Evolutionary conservation across 2,113 vertebrate genomes (phyloP).

Genomic region (Rhea americana): DNA sequence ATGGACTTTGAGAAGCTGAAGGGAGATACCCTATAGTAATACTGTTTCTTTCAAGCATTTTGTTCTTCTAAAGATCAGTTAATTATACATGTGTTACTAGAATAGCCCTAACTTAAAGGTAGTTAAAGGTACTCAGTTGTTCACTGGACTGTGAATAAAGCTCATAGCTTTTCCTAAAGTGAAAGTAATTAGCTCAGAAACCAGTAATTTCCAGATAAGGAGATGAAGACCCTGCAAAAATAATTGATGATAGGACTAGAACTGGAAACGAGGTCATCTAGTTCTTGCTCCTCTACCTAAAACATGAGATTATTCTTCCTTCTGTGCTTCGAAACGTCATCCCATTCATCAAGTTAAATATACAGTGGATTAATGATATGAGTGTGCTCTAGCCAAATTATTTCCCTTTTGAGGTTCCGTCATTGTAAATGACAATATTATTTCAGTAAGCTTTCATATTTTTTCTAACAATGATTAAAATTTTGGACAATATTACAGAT

Average conservation of each 20-base stretch:
- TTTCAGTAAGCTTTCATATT: slow-evolving; percentile 44
- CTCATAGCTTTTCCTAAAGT: not conserved
- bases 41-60: not conserved
- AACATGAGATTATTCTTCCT: slow-evolving; percentile 23
- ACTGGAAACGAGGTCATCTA: slow-evolving; percentile 17
- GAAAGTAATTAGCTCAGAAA: slow-evolving; percentile 14
- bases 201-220: slow-evolving; percentile 2
- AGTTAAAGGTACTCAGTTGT: not conserved
- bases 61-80: not conserved
- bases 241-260: not conserved
- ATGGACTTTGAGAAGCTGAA: not conserved
- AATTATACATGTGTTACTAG: not conserved
- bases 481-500: slow-evolving; percentile 39
- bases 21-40: not conserved
- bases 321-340: slow-evolving; percentile 36
- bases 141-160: not conserved
- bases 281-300: slow-evolving; percentile 16
- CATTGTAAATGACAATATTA: slow-evolving; percentile 48
- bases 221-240: slow-evolving; percentile 25
- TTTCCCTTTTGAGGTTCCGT: slow-evolving; percentile 52
- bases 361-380: slow-evolving; percentile 27
- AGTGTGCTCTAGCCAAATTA: slow-evolving; percentile 14
- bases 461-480: slow-evolving; percentile 44
- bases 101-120: not conserved
- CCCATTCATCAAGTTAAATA: slow-evolving; percentile 53